Evolutionary conservation across 1,140 invertebrate species (phyloP).

Genomic region (Lucilia cuprina): DNA sequence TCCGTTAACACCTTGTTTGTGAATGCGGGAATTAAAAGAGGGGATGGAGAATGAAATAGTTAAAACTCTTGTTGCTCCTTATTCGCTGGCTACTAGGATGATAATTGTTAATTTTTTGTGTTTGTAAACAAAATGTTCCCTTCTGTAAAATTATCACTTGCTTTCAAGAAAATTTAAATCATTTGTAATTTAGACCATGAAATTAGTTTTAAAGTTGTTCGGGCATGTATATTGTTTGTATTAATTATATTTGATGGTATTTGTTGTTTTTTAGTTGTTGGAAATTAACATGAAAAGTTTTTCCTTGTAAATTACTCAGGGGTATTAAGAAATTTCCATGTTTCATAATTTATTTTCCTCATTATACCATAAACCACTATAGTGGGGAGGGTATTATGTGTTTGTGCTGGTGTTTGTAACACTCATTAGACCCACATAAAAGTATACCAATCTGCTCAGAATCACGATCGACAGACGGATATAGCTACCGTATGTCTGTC

Average conservation of each 20-base stretch:
- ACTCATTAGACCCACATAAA: no score
- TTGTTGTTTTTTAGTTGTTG: background rate
- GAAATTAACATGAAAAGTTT: constrained; percentile 4
- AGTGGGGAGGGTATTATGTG: no score
- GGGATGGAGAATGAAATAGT: background rate
- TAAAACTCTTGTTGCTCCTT: background rate
- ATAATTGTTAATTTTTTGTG: background rate
- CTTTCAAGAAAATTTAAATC: background rate
- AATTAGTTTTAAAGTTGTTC: constrained; percentile 8
- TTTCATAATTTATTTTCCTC: background rate
- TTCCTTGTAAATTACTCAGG: background rate
- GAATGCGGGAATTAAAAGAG: background rate
- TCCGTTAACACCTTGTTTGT: background rate
- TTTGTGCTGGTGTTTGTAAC: no score
- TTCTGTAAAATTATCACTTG: background rate
- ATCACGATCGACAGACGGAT: no score
- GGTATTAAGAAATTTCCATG: background rate
- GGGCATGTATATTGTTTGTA: constrained; percentile 2
- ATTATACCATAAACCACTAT: no score
- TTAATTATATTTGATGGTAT: background rate
- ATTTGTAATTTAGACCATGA: background rate
- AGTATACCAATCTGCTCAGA: no score
- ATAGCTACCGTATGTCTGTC: no score
- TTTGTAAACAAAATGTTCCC: no score
- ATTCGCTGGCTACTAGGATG: background rate